Evolutionary conservation across 2,888 invertebrate species (phyloP), one percentile per base, ranked within the genome.

Genomic region (Pachymerium ferrugineum): DNA sequence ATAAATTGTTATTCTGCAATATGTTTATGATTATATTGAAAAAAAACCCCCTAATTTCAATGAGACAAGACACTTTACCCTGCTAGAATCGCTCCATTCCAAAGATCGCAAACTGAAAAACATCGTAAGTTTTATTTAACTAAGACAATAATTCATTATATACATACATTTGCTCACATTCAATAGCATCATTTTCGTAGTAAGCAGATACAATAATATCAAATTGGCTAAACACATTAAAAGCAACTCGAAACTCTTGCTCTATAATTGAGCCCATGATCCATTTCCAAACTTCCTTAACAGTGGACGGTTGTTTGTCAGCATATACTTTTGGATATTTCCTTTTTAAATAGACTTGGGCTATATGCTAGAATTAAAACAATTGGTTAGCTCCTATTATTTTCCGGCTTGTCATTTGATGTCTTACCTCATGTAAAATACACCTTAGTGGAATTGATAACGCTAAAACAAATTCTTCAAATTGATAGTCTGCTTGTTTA

Each of bases 241-340:
- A 76, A 3, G 73, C 69, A 22, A 78, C 78, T 14, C 83, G 82
- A 0, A 90, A 82, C 69, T 82, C 80, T 14, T 83, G 75, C 16
- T 88, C 87, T 25, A 93, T 82, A 73, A 83, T 82, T 0, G 86
- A 84, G 72, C 89, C 88, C 73, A 89, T 85, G 12, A 88, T 85
- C 85, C 89, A 88, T 82, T 93, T 93, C 87, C 92, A 92, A 0
- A 89, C 89, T 80, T 93, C 92, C 80, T 94, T 94, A 0, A 91
- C 80, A 0, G 88, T 77, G 12, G 81, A 78, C 3, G 33, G 22
- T n/a, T 33, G 33, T 31, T 30, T 29, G 6, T 22, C 6, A 5
- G n/a, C 30, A 47, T 76, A 76, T 10, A 70, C 28, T n/a, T 67
- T 74, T 72, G 76, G 42, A 16, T 68, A 76, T 42, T 74, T 67